phyloP scores from a whole-genome alignment of 2,888 invertebrate species.

The Autographa pulchrina region DNA sequence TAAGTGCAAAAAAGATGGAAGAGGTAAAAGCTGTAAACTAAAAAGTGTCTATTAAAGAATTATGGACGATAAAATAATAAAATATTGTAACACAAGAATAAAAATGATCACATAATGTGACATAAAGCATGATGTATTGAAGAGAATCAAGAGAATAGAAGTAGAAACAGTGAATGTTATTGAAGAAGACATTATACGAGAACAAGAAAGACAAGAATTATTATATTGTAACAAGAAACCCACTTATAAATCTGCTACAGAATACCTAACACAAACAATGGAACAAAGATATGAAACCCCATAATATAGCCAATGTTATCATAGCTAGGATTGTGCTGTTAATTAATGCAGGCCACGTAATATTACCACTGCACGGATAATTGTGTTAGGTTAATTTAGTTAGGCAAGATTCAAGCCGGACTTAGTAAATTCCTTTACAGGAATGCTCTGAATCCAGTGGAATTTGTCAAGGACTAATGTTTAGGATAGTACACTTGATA shows the following conservation, averaged over 20 bases:
- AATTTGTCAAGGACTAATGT: conserved; percentile 36
- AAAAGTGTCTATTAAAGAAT: no score
- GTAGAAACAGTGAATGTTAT: no score
- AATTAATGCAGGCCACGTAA: conserved; percentile 27
- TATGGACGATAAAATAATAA: no score
- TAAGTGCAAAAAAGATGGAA: no score
- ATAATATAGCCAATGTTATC: neutral
- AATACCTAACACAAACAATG: neutral
- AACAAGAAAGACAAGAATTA: neutral
- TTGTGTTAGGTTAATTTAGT: conserved; percentile 52
- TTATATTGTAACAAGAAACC: neutral
- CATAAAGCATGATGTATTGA: no score
- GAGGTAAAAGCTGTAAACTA: no score
- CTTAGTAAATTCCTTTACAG: conserved; percentile 49
- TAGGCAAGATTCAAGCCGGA: conserved; percentile 38
- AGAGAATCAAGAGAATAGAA: no score
- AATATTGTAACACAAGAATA: no score
- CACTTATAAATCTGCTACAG: neutral
- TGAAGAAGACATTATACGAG: no score
- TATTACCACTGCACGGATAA: conserved; percentile 32
- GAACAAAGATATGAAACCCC: neutral
- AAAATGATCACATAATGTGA: no score
- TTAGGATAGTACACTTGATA: conserved; percentile 22
- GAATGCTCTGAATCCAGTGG: conserved; percentile 29
- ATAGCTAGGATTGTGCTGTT: conserved; percentile 16